Conservation (phyloP, 2,888 invertebrate species). For the Eristalis arbustorum region DNA sequence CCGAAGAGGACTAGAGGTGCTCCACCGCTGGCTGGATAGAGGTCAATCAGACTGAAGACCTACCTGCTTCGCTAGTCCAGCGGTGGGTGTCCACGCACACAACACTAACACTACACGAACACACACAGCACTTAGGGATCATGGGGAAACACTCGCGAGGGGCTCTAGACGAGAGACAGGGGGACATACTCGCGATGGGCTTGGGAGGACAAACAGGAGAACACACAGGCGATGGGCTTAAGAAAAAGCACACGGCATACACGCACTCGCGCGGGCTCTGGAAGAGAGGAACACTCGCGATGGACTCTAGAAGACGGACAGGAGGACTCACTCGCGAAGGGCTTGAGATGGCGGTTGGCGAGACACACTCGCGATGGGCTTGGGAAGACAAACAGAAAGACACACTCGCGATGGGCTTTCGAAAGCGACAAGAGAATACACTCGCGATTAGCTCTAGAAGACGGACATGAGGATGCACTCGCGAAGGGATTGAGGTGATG, state of each 20-base stretch:
- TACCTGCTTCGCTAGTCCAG: neutral
- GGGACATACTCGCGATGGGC: neutral
- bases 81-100: neutral
- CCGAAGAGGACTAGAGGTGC: neutral
- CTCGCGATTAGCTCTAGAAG: neutral
- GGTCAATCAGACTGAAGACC: neutral
- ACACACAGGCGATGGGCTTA: neutral
- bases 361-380: neutral
- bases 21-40: neutral
- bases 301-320: neutral
- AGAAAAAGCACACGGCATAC: too few species aligned
- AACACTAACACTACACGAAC: neutral
- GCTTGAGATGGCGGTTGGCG: too few species aligned
- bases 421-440: neutral
- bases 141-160: neutral
- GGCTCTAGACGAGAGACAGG: neutral
- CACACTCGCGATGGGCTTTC: neutral
- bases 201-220: neutral
- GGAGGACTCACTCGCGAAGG: too few species aligned
- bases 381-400: neutral
- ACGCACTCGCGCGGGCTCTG: neutral
- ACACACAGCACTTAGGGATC: neutral
- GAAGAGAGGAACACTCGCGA: neutral
- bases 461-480: neutral
- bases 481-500: neutral